Evolutionary conservation across 2,113 vertebrate species (phyloP).

Genomic region (Platanista minor): DNA sequence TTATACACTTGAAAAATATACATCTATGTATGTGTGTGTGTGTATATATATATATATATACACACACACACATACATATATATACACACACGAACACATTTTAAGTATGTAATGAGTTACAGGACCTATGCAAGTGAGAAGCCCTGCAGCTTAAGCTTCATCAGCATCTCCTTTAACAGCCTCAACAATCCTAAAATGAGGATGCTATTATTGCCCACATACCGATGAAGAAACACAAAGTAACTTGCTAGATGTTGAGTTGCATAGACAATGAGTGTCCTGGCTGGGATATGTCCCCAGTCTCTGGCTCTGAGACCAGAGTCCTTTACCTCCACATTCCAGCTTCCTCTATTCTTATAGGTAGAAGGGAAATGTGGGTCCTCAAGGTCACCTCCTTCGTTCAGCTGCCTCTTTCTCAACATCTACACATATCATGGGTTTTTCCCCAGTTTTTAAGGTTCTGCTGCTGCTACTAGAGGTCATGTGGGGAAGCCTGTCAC

Average conservation of each 20-base stretch:
- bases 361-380: not conserved
- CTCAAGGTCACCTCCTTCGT: not conserved
- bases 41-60: too few species aligned
- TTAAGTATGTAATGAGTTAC: not conserved
- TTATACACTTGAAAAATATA: not conserved
- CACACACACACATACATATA: not conserved
- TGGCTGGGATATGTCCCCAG: not conserved
- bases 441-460: not conserved
- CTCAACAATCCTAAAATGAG: not conserved
- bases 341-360: not conserved
- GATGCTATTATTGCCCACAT: not conserved
- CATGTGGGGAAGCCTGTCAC: not conserved
- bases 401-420: not conserved
- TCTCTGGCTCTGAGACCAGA: not conserved
- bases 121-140: not conserved
- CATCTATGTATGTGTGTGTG: too few species aligned
- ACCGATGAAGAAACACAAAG: not conserved
- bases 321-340: not conserved
- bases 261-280: not conserved
- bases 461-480: not conserved
- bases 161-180: not conserved
- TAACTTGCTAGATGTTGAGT: not conserved
- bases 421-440: not conserved
- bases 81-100: not conserved
- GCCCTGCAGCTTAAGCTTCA: not conserved